phyloP scores from a whole-genome alignment of 2,888 invertebrate genomes.

The Monopis laevigella region DNA sequence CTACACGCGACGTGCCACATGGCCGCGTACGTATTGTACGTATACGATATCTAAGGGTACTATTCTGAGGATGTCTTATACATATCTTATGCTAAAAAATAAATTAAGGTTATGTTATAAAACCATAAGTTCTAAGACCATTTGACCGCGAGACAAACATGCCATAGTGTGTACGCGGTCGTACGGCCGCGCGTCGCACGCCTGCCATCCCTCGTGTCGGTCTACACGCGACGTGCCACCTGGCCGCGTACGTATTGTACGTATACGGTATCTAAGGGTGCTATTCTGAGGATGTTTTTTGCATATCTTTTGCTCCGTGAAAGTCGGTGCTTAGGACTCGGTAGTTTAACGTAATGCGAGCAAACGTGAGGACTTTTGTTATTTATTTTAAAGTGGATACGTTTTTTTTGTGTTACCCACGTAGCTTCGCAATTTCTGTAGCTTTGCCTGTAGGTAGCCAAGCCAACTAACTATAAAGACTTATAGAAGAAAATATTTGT shows the following conservation, averaged over 20 bases:
- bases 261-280: constrained; percentile 12
- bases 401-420: too few species aligned
- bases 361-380: too few species aligned
- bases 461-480: too few species aligned
- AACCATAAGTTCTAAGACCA: constrained; percentile 23
- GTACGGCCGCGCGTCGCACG: constrained; percentile 18
- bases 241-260: constrained; percentile 28
- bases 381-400: too few species aligned
- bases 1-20: constrained; percentile 45
- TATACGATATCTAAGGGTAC: constrained; percentile 11
- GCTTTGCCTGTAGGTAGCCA: too few species aligned
- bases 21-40: constrained; percentile 26
- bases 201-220: constrained; percentile 27
- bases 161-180: too few species aligned
- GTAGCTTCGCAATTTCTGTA: too few species aligned
- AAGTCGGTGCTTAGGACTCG: background rate
- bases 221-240: constrained; percentile 44
- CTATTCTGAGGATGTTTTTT: constrained; percentile 4
- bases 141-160: too few species aligned
- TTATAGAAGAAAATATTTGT: too few species aligned
- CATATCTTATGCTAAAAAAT: constrained; percentile 11
- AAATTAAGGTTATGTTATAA: too few species aligned
- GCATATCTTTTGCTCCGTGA: constrained; percentile 10
- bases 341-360: background rate
- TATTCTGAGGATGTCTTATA: constrained; percentile 1